These are phyloP conservation scores for Oryzaephilus surinamensis DNA, from an alignment of 1,140 invertebrate species.

Conservation along the genomic window DNA sequence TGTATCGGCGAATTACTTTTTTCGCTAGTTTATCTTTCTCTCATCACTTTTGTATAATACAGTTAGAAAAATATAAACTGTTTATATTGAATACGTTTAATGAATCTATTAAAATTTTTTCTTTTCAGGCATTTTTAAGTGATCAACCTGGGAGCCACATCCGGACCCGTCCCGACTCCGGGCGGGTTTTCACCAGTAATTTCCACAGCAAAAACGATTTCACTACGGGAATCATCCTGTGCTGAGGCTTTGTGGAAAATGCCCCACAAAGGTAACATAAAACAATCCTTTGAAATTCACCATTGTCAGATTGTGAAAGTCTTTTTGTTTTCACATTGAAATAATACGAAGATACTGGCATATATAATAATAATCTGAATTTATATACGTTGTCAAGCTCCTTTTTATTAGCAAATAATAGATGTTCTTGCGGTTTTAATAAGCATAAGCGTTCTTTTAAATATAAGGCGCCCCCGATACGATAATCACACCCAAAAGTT, in stretches of 20 bases:
- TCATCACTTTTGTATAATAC: too few species aligned
- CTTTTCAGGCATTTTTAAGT: slow-evolving; percentile 6
- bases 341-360: not conserved
- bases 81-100: too few species aligned
- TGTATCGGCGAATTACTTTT: too few species aligned
- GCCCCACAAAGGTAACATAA: slow-evolving; percentile 55
- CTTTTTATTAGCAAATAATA: too few species aligned
- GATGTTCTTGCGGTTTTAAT: too few species aligned
- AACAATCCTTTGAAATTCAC: too few species aligned
- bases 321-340: not conserved
- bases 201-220: slow-evolving; percentile 41
- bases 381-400: too few species aligned
- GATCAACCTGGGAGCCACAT: slow-evolving; percentile 36
- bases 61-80: too few species aligned
- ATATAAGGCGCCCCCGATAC: slow-evolving; percentile 6
- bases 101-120: not conserved
- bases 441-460: not conserved
- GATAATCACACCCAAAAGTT: slow-evolving; percentile 1
- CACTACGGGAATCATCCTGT: slow-evolving; percentile 47
- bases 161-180: slow-evolving; percentile 37
- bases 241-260: slow-evolving; percentile 57
- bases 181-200: slow-evolving; percentile 37
- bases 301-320: too few species aligned
- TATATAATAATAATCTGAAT: too few species aligned
- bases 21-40: too few species aligned